These are phyloP conservation scores for Hanleya hanleyi DNA, from an alignment of 2,888 invertebrate species.

Conservation along the genomic window DNA sequence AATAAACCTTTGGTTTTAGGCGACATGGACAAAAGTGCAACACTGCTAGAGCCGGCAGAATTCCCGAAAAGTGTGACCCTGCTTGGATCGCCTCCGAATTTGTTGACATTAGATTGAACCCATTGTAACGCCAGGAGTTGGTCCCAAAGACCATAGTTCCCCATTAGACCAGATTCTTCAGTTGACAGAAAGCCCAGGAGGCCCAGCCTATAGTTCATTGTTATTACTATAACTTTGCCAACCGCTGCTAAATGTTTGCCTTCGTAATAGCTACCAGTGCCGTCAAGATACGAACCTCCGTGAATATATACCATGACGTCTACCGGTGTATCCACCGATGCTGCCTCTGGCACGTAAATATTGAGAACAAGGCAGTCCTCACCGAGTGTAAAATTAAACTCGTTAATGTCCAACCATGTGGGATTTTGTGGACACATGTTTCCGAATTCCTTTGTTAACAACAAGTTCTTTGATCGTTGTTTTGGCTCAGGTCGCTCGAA, in stretches of 20 bases:
- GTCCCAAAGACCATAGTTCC: slow-evolving; percentile 58
- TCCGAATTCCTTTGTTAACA: not conserved
- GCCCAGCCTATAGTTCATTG: slow-evolving; percentile 51
- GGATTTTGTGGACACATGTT: slow-evolving; percentile 5
- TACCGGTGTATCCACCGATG: slow-evolving; percentile 22
- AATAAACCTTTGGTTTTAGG: slow-evolving; percentile 48
- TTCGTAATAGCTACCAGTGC: slow-evolving; percentile 44
- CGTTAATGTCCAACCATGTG: not conserved
- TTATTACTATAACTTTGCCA: slow-evolving; percentile 44
- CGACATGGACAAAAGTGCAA: slow-evolving; percentile 42
- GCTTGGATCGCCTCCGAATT: slow-evolving; percentile 46
- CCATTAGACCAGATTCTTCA: slow-evolving; percentile 42
- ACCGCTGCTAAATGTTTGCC: slow-evolving; percentile 40
- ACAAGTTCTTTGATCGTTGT: not conserved
- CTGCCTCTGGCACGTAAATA: slow-evolving; percentile 43
- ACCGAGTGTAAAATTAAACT: not conserved
- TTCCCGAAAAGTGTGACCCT: slow-evolving; percentile 53
- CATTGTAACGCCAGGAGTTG: slow-evolving; percentile 52
- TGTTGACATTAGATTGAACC: slow-evolving; percentile 48
- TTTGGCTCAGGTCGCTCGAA: not conserved
- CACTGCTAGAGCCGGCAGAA: slow-evolving; percentile 52
- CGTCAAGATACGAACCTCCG: slow-evolving; percentile 44
- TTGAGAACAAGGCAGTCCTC: slow-evolving; percentile 55
- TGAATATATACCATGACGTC: slow-evolving; percentile 43
- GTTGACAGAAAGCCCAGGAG: slow-evolving; percentile 55